These are phyloP conservation scores for Sebastes minor DNA, from an alignment of 2,797 vertebrate species.

Conservation along the genomic window DNA sequence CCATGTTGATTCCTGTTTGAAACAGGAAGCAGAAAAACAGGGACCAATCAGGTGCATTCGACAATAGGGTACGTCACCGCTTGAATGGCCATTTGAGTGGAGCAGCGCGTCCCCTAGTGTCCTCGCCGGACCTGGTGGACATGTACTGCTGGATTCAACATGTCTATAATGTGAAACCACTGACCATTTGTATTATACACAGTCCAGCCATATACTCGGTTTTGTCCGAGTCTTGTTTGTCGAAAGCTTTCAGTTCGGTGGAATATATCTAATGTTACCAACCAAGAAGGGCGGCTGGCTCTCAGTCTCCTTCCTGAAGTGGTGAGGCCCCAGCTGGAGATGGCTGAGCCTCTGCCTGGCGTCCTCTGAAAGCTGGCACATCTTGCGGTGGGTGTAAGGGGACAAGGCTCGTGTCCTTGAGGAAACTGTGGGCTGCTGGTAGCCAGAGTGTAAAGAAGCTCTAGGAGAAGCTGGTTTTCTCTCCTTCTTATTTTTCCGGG, in stretches of 20 bases:
- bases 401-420: conserved; percentile 90
- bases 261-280: conserved; percentile 34
- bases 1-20: too few species aligned
- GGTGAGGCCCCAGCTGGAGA: conserved; percentile 92
- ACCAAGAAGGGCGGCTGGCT: conserved; percentile 90
- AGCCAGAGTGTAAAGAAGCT: conserved; percentile 66
- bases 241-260: neutral
- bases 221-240: neutral
- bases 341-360: conserved; percentile 88
- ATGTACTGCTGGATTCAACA: too few species aligned
- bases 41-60: too few species aligned
- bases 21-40: too few species aligned
- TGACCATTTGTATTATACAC: too few species aligned
- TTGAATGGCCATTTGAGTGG: too few species aligned
- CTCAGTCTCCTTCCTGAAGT: conserved; percentile 90
- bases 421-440: conserved; percentile 90
- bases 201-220: too few species aligned
- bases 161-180: too few species aligned
- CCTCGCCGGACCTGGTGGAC: too few species aligned
- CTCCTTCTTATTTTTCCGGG: conserved; percentile 9
- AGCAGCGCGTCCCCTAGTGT: too few species aligned
- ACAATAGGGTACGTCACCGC: too few species aligned
- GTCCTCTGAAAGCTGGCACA: conserved; percentile 94
- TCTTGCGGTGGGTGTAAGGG: conserved; percentile 94
- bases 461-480: neutral